Conservation (phyloP, 1,140 invertebrate genomes). For the Cherax destructor region DNA sequence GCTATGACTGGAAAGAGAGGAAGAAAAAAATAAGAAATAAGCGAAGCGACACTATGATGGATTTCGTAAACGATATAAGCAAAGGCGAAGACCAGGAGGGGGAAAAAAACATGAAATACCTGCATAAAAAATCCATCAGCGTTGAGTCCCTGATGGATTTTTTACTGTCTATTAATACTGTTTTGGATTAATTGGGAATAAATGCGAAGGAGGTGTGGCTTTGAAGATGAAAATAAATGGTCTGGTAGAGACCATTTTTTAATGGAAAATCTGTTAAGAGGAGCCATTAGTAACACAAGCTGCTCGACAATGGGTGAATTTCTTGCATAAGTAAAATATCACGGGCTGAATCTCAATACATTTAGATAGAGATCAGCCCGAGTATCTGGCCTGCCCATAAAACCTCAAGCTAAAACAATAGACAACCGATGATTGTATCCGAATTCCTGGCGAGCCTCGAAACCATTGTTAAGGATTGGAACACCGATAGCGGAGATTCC, state of each 20-base stretch:
- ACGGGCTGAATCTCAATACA: slow-evolving; percentile 60
- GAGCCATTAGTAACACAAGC: slow-evolving; percentile 31
- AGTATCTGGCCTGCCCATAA: slow-evolving; percentile 39
- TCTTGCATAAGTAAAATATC: slow-evolving; percentile 65
- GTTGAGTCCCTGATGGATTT: too few species aligned
- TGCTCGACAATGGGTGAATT: slow-evolving; percentile 30
- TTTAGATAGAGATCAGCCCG: slow-evolving; percentile 60
- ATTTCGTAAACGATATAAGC: slow-evolving; percentile 29
- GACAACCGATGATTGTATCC: slow-evolving; percentile 66
- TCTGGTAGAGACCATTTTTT: neutral
- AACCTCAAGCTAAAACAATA: slow-evolving; percentile 62
- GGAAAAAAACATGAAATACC: neutral
- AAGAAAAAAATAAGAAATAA: neutral
- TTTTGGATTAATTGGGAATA: neutral
- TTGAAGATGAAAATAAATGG: neutral
- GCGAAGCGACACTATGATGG: slow-evolving; percentile 34
- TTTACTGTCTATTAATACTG: neutral
- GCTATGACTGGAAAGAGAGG: neutral
- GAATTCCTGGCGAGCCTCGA: slow-evolving; percentile 65
- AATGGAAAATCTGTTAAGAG: neutral
- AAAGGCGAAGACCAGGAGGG: neutral
- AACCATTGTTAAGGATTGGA: slow-evolving; percentile 67
- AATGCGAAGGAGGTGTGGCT: neutral
- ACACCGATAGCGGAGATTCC: slow-evolving; percentile 65
- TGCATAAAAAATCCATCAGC: neutral